Evolutionary conservation across 2,797 vertebrate genomes (phyloP).

Genomic region (Cryptoblepharus egeriae): DNA sequence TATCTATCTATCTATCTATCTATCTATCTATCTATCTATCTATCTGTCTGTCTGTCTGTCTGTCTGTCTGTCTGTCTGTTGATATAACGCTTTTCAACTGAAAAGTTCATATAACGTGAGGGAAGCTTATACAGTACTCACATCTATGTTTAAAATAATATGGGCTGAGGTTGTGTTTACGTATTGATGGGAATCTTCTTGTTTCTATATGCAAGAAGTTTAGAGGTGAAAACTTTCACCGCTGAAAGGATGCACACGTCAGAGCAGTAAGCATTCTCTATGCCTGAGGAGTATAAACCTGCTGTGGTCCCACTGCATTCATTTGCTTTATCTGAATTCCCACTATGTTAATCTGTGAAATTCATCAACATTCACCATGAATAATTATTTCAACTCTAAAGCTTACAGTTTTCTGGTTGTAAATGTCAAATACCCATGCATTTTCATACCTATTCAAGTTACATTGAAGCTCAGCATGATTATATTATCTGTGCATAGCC

Average conservation of each 20-base stretch:
- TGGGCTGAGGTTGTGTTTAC: neutral
- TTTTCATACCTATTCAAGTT: conserved; percentile 11
- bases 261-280: neutral
- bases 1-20: too few species aligned
- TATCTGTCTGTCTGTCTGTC: too few species aligned
- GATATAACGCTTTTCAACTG: too few species aligned
- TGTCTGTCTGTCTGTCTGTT: too few species aligned
- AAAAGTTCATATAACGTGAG: neutral
- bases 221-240: neutral
- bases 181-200: neutral
- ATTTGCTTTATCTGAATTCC: conserved; percentile 26
- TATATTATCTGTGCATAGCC: conserved; percentile 10
- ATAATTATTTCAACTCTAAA: conserved; percentile 15
- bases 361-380: conserved; percentile 23
- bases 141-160: neutral
- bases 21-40: too few species aligned
- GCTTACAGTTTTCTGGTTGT: conserved; percentile 4
- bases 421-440: neutral
- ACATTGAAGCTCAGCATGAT: conserved; percentile 10
- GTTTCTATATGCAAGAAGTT: neutral
- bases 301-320: conserved; percentile 18
- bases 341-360: conserved; percentile 23
- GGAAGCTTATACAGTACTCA: neutral
- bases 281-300: neutral
- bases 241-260: neutral